Base-by-base conservation (phyloP, 1,140 invertebrate species). In the Acromyrmex echinatior region DNA sequence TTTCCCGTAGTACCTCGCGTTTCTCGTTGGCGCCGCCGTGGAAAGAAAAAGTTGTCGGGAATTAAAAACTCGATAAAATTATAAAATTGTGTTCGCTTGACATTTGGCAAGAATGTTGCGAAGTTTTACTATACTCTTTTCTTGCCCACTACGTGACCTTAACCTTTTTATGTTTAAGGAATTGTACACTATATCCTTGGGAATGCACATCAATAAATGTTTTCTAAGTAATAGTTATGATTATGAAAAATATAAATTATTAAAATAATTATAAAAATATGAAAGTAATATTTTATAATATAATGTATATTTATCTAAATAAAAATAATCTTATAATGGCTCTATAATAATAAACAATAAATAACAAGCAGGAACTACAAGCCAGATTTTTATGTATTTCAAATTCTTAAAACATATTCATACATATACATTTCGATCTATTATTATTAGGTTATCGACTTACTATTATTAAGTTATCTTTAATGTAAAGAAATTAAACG, bases 1-100 rank as follows among this genome's bases (percentile, higher is more conserved):
- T 84, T 73, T 68, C 53, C 70, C 58, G 77, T 68, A 45, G 73
- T 84, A 85, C 84, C 68, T 77, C 39, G 58, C 81, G 76, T 80
- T 71, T 68, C 62, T 86, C 78, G 49, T 58, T 62, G 66, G 45
- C 82, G 39, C 65, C 60, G 74, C 78, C n/a, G 18, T 16, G 66
- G 77, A 76, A 89, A 79, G 76, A 93, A 92, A 93, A 94, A 91
- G 91, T 92, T 92, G 87, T 91, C 65, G 74, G 86, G 80, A 91
- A 86, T 91, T 91, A 91, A 91, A 87, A 92, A 91, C 78, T 80
- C 88, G 85, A 93, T 91, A 73, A 92, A 93, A 93, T 93, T 93
- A 88, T 62, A 91, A 93, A 91, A 91, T 90, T 88, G 78, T 73
- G 90, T 90, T 73, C 71, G 81, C 73, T 39, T 82, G 77, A 90